These are phyloP conservation scores for Atherix ibis DNA, from an alignment of 2,888 invertebrate genomes.

Conservation along the genomic window DNA sequence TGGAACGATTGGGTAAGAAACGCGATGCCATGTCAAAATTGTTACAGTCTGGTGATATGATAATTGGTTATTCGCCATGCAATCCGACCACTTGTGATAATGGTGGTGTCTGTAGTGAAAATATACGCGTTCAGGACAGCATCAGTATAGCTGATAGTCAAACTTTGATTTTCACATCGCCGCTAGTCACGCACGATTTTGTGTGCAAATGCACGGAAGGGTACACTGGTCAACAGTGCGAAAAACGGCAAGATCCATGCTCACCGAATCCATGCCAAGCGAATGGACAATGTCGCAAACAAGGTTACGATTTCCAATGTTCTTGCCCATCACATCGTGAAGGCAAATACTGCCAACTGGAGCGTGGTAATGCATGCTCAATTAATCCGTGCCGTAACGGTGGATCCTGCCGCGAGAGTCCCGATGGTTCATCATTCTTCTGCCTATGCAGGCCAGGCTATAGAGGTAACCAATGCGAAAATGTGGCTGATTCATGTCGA, in stretches of 20 bases:
- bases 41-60: slow-evolving; percentile 42
- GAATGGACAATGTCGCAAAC: slow-evolving; percentile 69
- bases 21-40: slow-evolving; percentile 45
- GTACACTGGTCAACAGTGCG: slow-evolving; percentile 68
- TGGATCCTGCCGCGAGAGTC: slow-evolving; percentile 77
- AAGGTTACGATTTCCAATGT: slow-evolving; percentile 73
- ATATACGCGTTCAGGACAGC: slow-evolving; percentile 48
- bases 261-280: slow-evolving; percentile 75
- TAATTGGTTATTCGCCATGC: slow-evolving; percentile 68
- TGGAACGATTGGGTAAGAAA: slow-evolving; percentile 48
- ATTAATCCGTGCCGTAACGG: slow-evolving; percentile 80
- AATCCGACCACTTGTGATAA: slow-evolving; percentile 57
- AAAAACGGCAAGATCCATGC: slow-evolving; percentile 80
- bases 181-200: slow-evolving; percentile 60
- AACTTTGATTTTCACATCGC: slow-evolving; percentile 67
- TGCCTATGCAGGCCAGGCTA: slow-evolving; percentile 85
- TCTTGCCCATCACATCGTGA: slow-evolving; percentile 61
- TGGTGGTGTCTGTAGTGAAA: slow-evolving; percentile 59
- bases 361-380: slow-evolving; percentile 70
- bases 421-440: slow-evolving; percentile 76
- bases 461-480: slow-evolving; percentile 80
- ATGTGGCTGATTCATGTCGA: slow-evolving; percentile 73
- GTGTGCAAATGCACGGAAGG: slow-evolving; percentile 69
- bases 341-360: slow-evolving; percentile 70
- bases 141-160: slow-evolving; percentile 68